phyloP scores from a whole-genome alignment of 2,113 vertebrate genomes.

The Etia nguti region DNA sequence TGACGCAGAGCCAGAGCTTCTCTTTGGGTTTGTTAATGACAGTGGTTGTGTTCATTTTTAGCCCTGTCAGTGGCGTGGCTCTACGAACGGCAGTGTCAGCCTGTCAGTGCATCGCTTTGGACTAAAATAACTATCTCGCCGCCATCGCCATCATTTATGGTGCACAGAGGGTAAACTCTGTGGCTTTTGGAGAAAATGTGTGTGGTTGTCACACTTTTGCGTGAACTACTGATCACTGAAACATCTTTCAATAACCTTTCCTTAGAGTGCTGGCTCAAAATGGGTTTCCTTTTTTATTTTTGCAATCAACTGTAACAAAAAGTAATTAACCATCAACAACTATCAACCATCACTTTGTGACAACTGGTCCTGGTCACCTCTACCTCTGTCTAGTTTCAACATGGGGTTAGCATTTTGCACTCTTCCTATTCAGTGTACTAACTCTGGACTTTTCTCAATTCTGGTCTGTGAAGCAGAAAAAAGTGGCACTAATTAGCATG shows the following conservation, averaged over 20 bases:
- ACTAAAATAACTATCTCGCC: background rate
- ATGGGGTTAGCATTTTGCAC: background rate
- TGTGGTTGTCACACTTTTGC: background rate
- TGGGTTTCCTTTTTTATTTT: background rate
- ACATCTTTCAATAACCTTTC: background rate
- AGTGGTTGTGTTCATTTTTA: constrained; percentile 38
- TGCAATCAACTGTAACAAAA: background rate
- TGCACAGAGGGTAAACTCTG: background rate
- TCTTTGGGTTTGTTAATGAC: constrained; percentile 31
- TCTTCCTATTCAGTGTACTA: background rate
- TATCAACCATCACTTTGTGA: too few species aligned
- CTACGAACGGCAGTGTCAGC: background rate
- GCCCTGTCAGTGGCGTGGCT: background rate
- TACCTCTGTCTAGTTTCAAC: background rate
- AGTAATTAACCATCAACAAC: background rate
- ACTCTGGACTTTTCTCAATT: background rate
- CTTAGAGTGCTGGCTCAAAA: background rate
- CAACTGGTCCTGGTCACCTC: background rate
- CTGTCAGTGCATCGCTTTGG: background rate
- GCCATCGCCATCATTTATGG: background rate
- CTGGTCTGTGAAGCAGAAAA: background rate
- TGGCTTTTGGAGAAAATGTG: background rate
- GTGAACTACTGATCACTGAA: background rate
- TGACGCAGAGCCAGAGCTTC: background rate
- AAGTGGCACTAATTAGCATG: fast-evolving